Conservation (phyloP, 1,140 invertebrate species). For the Bilobella aurantiaca region DNA sequence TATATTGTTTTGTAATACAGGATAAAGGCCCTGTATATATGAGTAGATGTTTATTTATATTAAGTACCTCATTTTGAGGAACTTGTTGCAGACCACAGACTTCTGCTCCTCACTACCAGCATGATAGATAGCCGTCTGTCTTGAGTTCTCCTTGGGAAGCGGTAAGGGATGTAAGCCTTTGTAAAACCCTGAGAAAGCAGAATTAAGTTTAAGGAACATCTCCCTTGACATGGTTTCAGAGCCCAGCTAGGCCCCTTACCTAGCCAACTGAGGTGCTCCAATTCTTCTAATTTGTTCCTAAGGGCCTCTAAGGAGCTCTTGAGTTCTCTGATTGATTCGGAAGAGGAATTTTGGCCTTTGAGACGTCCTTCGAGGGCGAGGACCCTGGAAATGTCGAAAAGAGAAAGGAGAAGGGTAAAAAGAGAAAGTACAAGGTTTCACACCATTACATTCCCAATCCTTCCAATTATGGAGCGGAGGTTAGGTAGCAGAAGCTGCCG, state of each 20-base stretch:
- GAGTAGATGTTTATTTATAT: no score
- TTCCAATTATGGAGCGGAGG: no score
- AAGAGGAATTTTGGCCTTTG: slow-evolving; percentile 27
- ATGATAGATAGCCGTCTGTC: slow-evolving; percentile 33
- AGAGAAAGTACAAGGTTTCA: background rate
- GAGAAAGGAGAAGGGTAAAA: background rate
- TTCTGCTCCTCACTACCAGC: slow-evolving; percentile 56
- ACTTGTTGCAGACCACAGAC: slow-evolving; percentile 56
- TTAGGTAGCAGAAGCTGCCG: no score
- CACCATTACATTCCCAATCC: no score
- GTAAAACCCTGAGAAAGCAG: slow-evolving; percentile 46
- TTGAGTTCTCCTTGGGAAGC: slow-evolving; percentile 35
- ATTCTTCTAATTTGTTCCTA: slow-evolving; percentile 55
- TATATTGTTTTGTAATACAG: no score
- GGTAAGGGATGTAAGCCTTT: slow-evolving; percentile 50
- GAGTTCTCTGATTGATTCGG: slow-evolving; percentile 47
- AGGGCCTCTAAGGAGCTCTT: slow-evolving; percentile 54
- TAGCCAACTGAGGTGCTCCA: slow-evolving; percentile 59
- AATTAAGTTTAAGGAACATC: background rate
- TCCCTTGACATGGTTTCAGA: no score
- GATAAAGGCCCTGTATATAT: no score
- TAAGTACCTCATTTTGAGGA: slow-evolving; percentile 54
- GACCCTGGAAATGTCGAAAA: slow-evolving; percentile 42
- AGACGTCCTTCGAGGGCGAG: slow-evolving; percentile 48
- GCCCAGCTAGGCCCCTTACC: no score